phyloP scores from a whole-genome alignment of 2,888 invertebrate species.

The Trachelus iudaicus region DNA sequence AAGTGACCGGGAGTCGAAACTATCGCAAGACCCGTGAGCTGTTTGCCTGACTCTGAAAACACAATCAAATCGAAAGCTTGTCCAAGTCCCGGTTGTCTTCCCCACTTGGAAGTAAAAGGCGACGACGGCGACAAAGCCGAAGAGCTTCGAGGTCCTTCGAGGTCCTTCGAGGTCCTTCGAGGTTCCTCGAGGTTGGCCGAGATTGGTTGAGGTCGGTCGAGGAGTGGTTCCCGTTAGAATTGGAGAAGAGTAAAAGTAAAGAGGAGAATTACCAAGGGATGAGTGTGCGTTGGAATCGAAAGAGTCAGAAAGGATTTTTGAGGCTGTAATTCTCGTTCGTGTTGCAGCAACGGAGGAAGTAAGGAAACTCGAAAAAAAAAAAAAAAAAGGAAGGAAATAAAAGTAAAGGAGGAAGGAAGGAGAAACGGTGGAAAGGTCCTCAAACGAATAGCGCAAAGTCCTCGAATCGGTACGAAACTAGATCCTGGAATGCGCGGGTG shows the following conservation, averaged over 20 bases:
- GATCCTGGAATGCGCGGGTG: conserved; percentile 50
- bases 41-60: conserved; percentile 36
- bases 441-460: conserved; percentile 16
- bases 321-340: too few relatives aligned
- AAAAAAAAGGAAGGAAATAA: background rate
- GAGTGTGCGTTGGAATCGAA: too few relatives aligned
- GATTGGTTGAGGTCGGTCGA: too few relatives aligned
- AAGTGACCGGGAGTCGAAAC: conserved; percentile 9
- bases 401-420: background rate
- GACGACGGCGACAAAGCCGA: too few relatives aligned
- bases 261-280: background rate
- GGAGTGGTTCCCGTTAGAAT: background rate
- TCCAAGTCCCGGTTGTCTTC: background rate
- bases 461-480: conserved; percentile 15
- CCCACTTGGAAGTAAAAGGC: background rate
- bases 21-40: conserved; percentile 22
- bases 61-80: conserved; percentile 37
- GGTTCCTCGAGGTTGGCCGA: too few relatives aligned
- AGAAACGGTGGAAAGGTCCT: background rate
- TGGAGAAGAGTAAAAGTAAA: background rate
- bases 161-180: too few relatives aligned
- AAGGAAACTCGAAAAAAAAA: background rate
- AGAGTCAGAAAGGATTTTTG: too few relatives aligned
- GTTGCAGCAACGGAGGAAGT: background rate
- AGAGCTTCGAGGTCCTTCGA: too few relatives aligned